Conservation (phyloP, 2,888 invertebrate species). For the Lasioglossum figueresi region DNA sequence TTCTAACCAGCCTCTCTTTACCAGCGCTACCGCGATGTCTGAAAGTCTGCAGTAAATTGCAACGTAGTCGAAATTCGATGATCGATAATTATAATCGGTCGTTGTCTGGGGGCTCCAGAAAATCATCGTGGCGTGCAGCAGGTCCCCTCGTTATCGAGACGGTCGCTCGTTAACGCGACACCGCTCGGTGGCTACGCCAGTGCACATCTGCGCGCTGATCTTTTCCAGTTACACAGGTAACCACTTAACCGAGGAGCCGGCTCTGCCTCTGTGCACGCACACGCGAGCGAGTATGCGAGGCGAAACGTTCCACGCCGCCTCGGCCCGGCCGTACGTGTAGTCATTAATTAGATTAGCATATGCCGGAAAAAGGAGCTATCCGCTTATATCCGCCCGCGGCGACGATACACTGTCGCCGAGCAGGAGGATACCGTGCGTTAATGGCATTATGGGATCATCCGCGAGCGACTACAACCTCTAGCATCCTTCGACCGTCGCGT, state of each 20-base stretch:
- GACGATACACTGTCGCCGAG: slow-evolving; percentile 26
- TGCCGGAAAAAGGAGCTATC: slow-evolving; percentile 66
- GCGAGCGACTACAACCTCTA: slow-evolving; percentile 30
- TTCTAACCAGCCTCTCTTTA: not conserved
- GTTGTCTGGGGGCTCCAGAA: not conserved
- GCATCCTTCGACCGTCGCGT: slow-evolving; percentile 22
- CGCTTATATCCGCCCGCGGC: slow-evolving; percentile 43
- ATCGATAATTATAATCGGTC: not conserved
- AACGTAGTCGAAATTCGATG: not conserved
- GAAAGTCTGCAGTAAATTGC: not conserved
- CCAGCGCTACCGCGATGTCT: not conserved
- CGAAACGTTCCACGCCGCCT: not conserved
- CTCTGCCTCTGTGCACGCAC: slow-evolving; percentile 1
- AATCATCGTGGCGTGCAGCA: not conserved
- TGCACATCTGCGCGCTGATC: slow-evolving; percentile 33
- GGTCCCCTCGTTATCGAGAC: slow-evolving; percentile 23
- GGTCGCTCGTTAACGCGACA: slow-evolving; percentile 30
- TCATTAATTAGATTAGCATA: slow-evolving; percentile 67
- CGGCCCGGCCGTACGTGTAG: slow-evolving; percentile 33
- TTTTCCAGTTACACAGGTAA: slow-evolving; percentile 52
- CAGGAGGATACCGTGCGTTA: slow-evolving; percentile 44
- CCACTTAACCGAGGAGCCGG: slow-evolving; percentile 42
- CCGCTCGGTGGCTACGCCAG: slow-evolving; percentile 6
- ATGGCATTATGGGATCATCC: slow-evolving; percentile 58
- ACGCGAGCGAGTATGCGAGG: not conserved